Evolutionary conservation across 2,797 vertebrate genomes (phyloP).

Genomic region (Novumbra hubbsi): DNA sequence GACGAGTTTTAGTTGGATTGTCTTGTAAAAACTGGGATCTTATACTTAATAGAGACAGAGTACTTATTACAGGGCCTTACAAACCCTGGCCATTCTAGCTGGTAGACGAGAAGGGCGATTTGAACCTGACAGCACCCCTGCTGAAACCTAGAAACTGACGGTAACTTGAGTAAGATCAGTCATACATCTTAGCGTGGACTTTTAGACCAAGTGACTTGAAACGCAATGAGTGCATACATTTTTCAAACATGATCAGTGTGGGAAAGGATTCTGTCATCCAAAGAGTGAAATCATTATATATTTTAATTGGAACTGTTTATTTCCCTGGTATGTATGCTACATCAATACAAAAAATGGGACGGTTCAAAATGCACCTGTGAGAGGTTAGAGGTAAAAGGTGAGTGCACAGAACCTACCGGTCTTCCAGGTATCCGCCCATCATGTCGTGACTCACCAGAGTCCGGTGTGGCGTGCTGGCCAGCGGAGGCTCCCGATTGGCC

Average conservation of each 20-base stretch:
- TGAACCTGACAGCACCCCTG: too few relatives aligned
- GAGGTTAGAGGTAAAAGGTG: neutral
- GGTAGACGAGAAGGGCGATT: too few relatives aligned
- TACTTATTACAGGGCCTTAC: too few relatives aligned
- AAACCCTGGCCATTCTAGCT: too few relatives aligned
- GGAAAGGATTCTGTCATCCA: too few relatives aligned
- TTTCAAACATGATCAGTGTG: too few relatives aligned
- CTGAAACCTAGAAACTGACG: too few relatives aligned
- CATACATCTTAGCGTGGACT: neutral
- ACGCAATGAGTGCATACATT: neutral
- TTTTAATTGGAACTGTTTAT: too few relatives aligned
- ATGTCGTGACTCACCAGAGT: conserved; percentile 94
- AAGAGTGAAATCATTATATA: too few relatives aligned
- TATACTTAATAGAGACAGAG: too few relatives aligned
- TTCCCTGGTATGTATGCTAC: neutral
- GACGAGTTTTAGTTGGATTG: too few relatives aligned
- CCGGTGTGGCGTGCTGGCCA: conserved; percentile 62
- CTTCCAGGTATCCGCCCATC: conserved; percentile 91
- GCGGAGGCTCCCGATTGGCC: conserved; percentile 73
- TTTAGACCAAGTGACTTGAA: neutral
- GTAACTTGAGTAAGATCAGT: neutral
- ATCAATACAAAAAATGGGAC: neutral
- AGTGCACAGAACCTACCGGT: conserved; percentile 73
- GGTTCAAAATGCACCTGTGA: neutral
- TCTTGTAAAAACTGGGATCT: too few relatives aligned